Evolutionary conservation across 2,888 invertebrate species (phyloP).

Genomic region (Sesia bembeciformis): DNA sequence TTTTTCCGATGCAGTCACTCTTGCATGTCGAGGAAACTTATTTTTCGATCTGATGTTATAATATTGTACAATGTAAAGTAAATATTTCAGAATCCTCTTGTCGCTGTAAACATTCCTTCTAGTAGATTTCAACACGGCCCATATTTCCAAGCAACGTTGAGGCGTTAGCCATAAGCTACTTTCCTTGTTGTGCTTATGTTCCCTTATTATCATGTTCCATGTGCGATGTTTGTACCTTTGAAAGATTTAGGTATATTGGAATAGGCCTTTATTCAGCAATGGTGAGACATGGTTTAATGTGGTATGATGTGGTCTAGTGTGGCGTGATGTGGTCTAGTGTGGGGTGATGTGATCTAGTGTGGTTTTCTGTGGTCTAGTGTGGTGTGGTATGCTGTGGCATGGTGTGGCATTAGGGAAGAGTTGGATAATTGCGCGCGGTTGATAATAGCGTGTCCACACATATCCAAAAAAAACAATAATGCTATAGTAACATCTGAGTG

Average conservation of each 20-base stretch:
- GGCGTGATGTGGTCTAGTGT: too few relatives aligned
- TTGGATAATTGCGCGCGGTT: too few relatives aligned
- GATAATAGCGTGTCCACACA: too few relatives aligned
- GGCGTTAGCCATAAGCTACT: conserved; percentile 42
- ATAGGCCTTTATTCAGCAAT: too few relatives aligned
- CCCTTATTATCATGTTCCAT: conserved; percentile 54
- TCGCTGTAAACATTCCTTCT: conserved; percentile 31
- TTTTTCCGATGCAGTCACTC: conserved; percentile 30
- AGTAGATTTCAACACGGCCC: conserved; percentile 37
- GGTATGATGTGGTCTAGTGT: too few relatives aligned
- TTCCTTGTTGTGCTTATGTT: conserved; percentile 30
- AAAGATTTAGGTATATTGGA: neutral
- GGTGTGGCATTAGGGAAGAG: too few relatives aligned
- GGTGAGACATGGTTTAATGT: too few relatives aligned
- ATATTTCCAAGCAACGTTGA: conserved; percentile 44
- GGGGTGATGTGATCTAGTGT: too few relatives aligned
- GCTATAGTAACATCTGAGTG: too few relatives aligned
- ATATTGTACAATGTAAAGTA: conserved; percentile 42
- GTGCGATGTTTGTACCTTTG: conserved; percentile 45
- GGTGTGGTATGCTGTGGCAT: too few relatives aligned
- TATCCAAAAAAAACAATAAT: too few relatives aligned
- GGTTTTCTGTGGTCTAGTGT: too few relatives aligned
- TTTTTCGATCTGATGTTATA: conserved; percentile 19
- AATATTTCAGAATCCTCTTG: conserved; percentile 29
- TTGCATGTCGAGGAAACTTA: conserved; percentile 2